These are phyloP conservation scores for Oenanthe melanoleuca DNA, from an alignment of 2,113 vertebrate genomes.

Conservation along the genomic window DNA sequence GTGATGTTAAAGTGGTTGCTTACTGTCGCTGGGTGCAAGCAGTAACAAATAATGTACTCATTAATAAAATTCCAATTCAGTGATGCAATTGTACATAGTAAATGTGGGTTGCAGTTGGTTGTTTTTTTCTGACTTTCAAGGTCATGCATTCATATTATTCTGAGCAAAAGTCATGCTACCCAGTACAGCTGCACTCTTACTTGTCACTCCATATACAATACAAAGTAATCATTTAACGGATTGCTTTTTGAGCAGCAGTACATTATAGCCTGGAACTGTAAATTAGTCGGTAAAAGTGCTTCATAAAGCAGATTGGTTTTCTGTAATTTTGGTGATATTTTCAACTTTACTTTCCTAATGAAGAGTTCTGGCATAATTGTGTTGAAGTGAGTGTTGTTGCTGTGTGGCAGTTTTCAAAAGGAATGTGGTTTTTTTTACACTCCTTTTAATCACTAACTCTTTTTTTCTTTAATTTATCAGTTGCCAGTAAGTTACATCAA, in stretches of 20 bases:
- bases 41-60: background rate
- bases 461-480: background rate
- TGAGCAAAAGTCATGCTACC: background rate
- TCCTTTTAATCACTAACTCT: background rate
- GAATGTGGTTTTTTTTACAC: background rate
- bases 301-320: background rate
- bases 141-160: background rate
- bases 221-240: background rate
- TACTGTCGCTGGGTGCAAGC: background rate
- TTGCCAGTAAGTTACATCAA: background rate
- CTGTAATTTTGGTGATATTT: background rate
- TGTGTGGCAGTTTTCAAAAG: background rate
- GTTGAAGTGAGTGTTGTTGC: background rate
- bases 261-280: background rate
- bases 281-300: background rate
- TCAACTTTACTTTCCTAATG: background rate
- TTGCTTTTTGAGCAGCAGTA: background rate
- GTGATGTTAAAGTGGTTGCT: background rate
- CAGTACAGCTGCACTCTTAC: slow-evolving; percentile 4
- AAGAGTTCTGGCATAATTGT: background rate
- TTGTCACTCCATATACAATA: background rate
- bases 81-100: background rate
- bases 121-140: background rate
- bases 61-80: background rate
- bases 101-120: background rate